Conservation (phyloP, 2,797 vertebrate species). For the Jordanella pulchra region DNA sequence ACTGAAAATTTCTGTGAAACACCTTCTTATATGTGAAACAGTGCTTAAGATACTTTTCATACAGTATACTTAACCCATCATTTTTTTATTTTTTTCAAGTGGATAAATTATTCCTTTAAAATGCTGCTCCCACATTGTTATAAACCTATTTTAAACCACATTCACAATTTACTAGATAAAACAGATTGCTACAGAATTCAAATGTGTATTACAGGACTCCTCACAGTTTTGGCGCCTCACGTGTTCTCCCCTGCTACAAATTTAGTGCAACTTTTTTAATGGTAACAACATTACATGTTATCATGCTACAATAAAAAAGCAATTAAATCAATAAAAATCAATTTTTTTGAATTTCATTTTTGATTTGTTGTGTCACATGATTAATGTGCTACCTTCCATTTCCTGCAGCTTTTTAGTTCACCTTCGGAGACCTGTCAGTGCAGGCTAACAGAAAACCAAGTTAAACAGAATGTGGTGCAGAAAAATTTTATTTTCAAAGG, state of each 20-base stretch:
- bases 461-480: no score
- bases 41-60: slow-evolving; percentile 7
- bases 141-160: background rate
- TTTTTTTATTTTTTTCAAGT: background rate
- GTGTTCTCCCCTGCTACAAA: background rate
- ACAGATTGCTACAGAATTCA: background rate
- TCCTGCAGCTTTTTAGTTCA: no score
- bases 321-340: no score
- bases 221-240: background rate
- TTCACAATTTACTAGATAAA: background rate
- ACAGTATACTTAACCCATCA: background rate
- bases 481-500: no score
- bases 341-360: no score
- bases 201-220: background rate
- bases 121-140: no score
- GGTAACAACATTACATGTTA: background rate
- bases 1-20: slow-evolving; percentile 5
- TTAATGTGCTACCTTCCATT: no score
- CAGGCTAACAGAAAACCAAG: no score
- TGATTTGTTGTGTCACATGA: no score
- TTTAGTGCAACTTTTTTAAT: background rate
- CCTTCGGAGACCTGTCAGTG: no score
- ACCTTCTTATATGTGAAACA: background rate
- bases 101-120: background rate
- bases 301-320: background rate